Base-by-base conservation (phyloP, 2,888 invertebrate species). In the Leptopilina syphax region DNA sequence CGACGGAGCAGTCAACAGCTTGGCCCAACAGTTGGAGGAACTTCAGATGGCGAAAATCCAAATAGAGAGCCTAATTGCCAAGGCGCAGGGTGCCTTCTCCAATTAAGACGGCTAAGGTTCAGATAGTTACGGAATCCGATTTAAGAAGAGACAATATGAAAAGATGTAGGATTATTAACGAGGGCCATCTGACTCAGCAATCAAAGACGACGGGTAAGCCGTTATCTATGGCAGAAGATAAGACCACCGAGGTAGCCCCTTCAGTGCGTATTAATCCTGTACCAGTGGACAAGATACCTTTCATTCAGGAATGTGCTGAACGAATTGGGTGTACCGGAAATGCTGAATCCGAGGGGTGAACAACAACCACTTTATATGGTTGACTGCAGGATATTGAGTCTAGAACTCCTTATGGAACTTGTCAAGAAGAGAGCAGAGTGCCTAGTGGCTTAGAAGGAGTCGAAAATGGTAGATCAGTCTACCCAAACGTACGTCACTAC, bases 311-410 rank as follows among this genome's bases (percentile, higher is more conserved):
- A 57, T 10, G 57, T n/a, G 3, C 66, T 76, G 1, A n/a, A 54
- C 9, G 76, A 79, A n/a, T 65, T 76, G 0, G 76, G 66, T 1
- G 66, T 76, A 3, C 57, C 65, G 3, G 27, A 9, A 0, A 6
- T 66, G n/a, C 24, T 47, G 44, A 76, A 67, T 9, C 65, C 65
- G 1, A 34, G 12, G 13, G 66, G 66, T 0, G 13, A 66, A 13
- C 13, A 66, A n/a, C 66, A 66, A 41, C 54, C 54, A 4, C 18
- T 7, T 7, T 81, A 76, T 6, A n/a, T 81, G n/a, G 76, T 57
- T 0, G 80, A 81, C 8, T 78, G 77, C 13, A 50, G 79, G 5
- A 77, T 80, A 0, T 9, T 83, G n/a, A 80, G 54, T 2, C 70
- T 57, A 6, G 34, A 77, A 0, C 12, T 77, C 0, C 10, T 81